Conservation (phyloP, 2,888 invertebrate genomes). For the Plagodis pulveraria region DNA sequence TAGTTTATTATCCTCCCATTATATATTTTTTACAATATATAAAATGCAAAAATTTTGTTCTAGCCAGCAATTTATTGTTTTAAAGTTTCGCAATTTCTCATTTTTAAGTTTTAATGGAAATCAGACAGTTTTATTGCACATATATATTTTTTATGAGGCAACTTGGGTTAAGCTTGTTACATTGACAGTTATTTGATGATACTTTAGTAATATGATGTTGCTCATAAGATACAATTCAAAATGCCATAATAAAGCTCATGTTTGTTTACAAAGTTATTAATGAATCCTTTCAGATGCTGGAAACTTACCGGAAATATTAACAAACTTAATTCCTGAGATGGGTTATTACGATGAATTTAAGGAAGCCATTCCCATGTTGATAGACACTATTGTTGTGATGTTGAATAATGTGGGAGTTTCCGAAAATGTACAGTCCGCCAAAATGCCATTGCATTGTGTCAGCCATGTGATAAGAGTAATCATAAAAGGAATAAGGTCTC, state of each 20-base stretch:
- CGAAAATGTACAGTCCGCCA: conserved; percentile 38
- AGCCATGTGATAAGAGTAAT: conserved; percentile 50
- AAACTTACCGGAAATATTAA: conserved; percentile 24
- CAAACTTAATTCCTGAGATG: conserved; percentile 39
- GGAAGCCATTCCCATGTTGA: conserved; percentile 44
- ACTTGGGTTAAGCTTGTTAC: conserved; percentile 63
- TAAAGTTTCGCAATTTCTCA: conserved; percentile 28
- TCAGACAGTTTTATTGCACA: conserved; percentile 40
- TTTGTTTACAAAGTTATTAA: conserved; percentile 1
- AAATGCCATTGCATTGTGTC: conserved; percentile 43
- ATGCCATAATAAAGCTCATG: neutral
- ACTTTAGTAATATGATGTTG: conserved; percentile 77
- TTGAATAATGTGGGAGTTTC: conserved; percentile 37
- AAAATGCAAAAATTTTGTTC: conserved; percentile 52
- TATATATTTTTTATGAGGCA: conserved; percentile 50
- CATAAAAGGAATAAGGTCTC: conserved; percentile 31
- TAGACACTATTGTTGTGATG: conserved; percentile 48
- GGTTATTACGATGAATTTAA: conserved; percentile 43
- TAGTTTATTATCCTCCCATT: neutral
- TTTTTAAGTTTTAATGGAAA: conserved; percentile 45
- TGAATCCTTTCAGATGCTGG: conserved; percentile 9
- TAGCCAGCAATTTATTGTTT: conserved; percentile 37
- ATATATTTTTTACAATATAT: neutral
- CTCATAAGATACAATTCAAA: conserved; percentile 21
- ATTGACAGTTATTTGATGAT: conserved; percentile 63